A percentile compares a stretch with the other conserved stretches of the same genome.
Conservation (phyloP, 2,113 vertebrate genomes). For the Morone chrysops region DNA sequence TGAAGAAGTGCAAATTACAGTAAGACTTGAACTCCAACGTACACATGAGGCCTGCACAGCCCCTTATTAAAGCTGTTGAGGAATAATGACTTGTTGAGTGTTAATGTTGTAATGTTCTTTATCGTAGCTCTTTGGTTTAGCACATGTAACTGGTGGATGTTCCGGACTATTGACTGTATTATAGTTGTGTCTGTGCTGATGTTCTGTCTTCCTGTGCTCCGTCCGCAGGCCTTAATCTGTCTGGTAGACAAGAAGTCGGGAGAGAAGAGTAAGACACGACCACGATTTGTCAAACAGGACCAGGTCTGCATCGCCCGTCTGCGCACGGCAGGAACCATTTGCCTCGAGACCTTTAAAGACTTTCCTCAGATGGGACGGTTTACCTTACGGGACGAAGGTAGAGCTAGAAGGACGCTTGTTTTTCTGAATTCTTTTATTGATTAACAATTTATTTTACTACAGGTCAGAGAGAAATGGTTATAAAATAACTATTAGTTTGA, state of each 20-base stretch:
- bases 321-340: conserved; percentile 96
- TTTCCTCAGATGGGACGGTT: conserved; percentile 99
- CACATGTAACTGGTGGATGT: not conserved
- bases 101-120: not conserved
- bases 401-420: not conserved
- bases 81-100: no score
- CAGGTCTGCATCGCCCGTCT: conserved; percentile 98
- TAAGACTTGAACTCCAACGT: conserved; percentile 75
- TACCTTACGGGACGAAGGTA: conserved; percentile 97
- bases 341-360: conserved; percentile 99
- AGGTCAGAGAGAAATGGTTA: no score
- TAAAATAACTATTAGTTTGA: no score
- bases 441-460: no score
- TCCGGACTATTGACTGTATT: not conserved
- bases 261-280: conserved; percentile 97
- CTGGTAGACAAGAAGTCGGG: conserved; percentile 99
- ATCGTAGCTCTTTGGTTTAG: not conserved
- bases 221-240: conserved; percentile 94
- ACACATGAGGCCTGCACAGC: no score
- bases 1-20: conserved; percentile 98
- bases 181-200: not conserved
- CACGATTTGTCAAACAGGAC: conserved; percentile 98
- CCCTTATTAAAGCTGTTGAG: not conserved
- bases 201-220: not conserved
- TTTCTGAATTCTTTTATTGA: no score